Evolutionary conservation across 2,797 vertebrate species (phyloP), one percentile per base, ranked within the genome.

Genomic region (Neoniphon sammara): DNA sequence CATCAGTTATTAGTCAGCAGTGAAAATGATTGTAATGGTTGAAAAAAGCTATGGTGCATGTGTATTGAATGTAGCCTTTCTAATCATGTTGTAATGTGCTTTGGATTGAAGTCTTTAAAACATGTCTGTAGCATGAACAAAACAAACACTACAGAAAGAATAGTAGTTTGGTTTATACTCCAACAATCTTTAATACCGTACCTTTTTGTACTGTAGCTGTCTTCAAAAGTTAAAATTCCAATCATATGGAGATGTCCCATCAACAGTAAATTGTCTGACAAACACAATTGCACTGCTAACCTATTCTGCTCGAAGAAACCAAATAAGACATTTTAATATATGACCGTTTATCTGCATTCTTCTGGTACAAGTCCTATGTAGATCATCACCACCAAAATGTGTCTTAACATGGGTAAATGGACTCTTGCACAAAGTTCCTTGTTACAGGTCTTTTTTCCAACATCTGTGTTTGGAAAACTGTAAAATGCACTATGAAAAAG

Each of bases 401-500:
- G 92, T 93, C 93, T 93, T 93, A 93, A 91, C 77, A 84, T 87
- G 90, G 81, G 83, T 88, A 86, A 83, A 82, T 85, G 66, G 73
- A 91, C 86, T 93, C 85, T 91, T 93, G 90, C 92, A 92, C 90
- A 92, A 86, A 85, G 87, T 82, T 90, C 88, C 81, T 84, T 70
- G 74, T 85, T 82, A 81, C 75, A 85, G 79, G 85, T 89, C 81
- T 70, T 74, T 70, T 31, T 58, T 53, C 50, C 63, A 77, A 85
- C 65, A 23, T 77, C 36, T 54, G 39, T 69, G 72, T 87, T 90
- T 86, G 85, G 85, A 81, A 90, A 88, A 85, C 67, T 86, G 76
- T 85, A 87, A 91, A 91, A 93, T 91, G 93, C 93, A 94, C 92
- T 92, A 92, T 87, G 83, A 89, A 84, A 88, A 90, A 80, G 78